Conservation (phyloP, 2,113 vertebrate genomes). For the Rutilus rutilus region DNA sequence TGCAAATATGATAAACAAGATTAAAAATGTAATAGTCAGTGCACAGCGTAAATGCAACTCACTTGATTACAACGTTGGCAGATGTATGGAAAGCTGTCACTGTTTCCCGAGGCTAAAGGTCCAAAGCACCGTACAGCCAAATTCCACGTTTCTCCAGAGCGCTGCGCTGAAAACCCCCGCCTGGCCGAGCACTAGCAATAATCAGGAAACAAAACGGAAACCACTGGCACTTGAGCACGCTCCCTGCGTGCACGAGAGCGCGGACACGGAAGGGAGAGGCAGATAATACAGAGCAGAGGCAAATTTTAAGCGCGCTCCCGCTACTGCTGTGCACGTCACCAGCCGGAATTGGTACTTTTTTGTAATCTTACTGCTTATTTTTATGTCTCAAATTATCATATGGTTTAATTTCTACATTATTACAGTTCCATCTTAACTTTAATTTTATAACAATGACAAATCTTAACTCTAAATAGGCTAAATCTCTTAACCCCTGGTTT, state of each 20-base stretch:
- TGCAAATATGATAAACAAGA: background rate
- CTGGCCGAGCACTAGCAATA: constrained; percentile 49
- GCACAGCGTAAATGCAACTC: background rate
- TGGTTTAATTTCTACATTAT: background rate
- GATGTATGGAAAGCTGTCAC: constrained; percentile 15
- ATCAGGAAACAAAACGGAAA: constrained; percentile 59
- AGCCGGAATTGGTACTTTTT: background rate
- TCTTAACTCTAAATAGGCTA: background rate
- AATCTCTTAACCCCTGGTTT: background rate
- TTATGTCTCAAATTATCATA: background rate
- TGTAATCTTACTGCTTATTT: background rate
- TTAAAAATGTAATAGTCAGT: background rate
- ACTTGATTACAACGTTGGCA: constrained; percentile 12
- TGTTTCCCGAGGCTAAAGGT: constrained; percentile 2
- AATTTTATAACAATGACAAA: background rate
- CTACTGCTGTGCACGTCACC: background rate
- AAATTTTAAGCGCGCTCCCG: constrained; percentile 23
- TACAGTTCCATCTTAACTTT: background rate
- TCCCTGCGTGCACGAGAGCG: constrained; percentile 54
- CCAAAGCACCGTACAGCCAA: constrained; percentile 21
- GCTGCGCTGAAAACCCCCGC: constrained; percentile 31
- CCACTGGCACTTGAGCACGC: constrained; percentile 65
- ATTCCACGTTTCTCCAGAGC: constrained; percentile 38
- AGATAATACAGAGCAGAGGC: background rate
- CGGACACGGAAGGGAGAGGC: constrained; percentile 50